Conservation (phyloP, 2,113 vertebrate genomes). For the Oncorhynchus clarkii region DNA sequence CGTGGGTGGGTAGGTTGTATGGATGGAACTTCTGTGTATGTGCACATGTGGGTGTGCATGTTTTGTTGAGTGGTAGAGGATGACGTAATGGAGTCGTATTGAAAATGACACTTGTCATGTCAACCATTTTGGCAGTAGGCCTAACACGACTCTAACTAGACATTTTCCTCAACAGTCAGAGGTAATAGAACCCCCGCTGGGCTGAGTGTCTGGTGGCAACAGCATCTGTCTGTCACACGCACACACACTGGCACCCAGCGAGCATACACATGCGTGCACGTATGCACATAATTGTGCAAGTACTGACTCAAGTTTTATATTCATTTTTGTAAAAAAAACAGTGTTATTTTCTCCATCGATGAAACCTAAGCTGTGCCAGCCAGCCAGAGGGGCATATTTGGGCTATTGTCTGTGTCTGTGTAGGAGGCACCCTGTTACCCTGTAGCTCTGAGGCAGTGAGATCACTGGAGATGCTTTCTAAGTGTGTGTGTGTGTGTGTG, state of each 20-base stretch:
- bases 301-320: not conserved
- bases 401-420: slow-evolving; percentile 44
- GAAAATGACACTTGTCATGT: not conserved
- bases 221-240: too few species aligned
- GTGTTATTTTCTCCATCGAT: slow-evolving; percentile 7
- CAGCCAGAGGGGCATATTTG: slow-evolving; percentile 53
- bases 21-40: slow-evolving; percentile 9
- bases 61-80: not conserved
- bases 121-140: too few species aligned
- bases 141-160: too few species aligned
- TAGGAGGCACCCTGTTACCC: slow-evolving; percentile 57
- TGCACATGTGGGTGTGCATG: not conserved
- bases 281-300: not conserved
- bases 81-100: not conserved
- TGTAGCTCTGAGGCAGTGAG: slow-evolving; percentile 66
- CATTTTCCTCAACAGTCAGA: too few species aligned
- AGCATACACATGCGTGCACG: too few species aligned
- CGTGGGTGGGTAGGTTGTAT: slow-evolving; percentile 22
- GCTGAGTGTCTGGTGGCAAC: too few species aligned
- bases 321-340: not conserved
- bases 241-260: too few species aligned
- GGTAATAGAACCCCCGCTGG: too few species aligned
- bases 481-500: slow-evolving; percentile 15
- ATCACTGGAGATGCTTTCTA: slow-evolving; percentile 56
- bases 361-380: slow-evolving; percentile 58